Evolutionary conservation across 2,113 vertebrate genomes (phyloP).

Genomic region (Callorhinus ursinus): DNA sequence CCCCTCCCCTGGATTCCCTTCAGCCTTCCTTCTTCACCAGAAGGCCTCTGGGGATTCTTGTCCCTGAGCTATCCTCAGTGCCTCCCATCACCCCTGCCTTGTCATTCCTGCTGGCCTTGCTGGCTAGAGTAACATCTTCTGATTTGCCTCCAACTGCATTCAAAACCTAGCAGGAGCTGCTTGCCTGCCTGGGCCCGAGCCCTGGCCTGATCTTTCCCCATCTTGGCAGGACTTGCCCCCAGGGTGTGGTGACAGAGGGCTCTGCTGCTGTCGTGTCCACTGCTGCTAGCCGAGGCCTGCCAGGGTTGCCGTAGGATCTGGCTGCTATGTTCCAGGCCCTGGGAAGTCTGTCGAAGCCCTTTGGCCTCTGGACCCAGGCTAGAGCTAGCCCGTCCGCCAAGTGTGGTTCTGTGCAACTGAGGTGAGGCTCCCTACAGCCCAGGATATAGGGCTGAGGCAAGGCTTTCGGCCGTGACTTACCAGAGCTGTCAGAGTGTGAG

Average conservation of each 20-base stretch:
- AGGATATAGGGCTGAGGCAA: neutral
- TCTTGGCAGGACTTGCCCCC: slow-evolving; percentile 48
- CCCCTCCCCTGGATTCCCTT: neutral
- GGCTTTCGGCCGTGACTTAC: neutral
- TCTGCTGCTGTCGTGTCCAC: neutral
- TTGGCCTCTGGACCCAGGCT: neutral
- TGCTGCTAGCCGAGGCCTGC: slow-evolving; percentile 21
- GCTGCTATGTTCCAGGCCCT: neutral
- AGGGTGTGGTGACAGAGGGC: slow-evolving; percentile 42
- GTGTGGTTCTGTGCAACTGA: neutral
- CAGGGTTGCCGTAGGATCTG: slow-evolving; percentile 11
- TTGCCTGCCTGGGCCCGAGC: slow-evolving; percentile 29
- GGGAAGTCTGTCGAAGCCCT: neutral
- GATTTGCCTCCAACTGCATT: slow-evolving; percentile 18
- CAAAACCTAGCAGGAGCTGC: neutral
- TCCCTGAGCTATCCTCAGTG: neutral
- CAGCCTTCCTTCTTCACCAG: neutral
- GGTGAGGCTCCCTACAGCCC: neutral
- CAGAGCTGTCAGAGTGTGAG: neutral
- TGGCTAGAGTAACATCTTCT: slow-evolving; percentile 22
- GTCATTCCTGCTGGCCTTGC: neutral
- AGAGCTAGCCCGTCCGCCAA: neutral
- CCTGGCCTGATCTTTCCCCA: slow-evolving; percentile 49
- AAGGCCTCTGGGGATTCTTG: neutral
- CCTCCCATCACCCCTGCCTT: neutral